A percentile compares a stretch with the other conserved stretches of the same genome.
These are phyloP conservation scores for Lepus timidus DNA, from an alignment of 2,113 vertebrate genomes.

Conservation along the genomic window DNA sequence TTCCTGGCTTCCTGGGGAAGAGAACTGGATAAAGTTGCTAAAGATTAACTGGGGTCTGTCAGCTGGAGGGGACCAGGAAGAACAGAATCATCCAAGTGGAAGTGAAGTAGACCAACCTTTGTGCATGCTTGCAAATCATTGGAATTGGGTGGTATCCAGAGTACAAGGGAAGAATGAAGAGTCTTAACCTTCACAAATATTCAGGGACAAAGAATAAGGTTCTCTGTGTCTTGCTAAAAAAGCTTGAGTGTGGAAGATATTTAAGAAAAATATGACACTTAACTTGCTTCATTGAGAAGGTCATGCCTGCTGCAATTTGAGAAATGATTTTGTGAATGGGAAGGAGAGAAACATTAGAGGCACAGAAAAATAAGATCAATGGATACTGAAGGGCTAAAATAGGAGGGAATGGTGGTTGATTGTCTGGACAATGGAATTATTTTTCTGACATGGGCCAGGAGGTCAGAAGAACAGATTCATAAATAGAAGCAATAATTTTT, in stretches of 20 bases:
- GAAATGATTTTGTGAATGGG: not conserved
- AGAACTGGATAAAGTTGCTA: not conserved
- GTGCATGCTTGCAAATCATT: not conserved
- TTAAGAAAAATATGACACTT: not conserved
- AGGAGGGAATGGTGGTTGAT: not conserved
- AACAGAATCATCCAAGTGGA: not conserved
- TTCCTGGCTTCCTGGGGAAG: not conserved
- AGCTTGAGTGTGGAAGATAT: not conserved
- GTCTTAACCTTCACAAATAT: not conserved
- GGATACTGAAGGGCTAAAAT: not conserved
- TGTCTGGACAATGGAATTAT: not conserved
- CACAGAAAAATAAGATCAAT: not conserved
- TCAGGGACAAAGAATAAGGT: not conserved
- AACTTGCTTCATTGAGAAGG: not conserved
- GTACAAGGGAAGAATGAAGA: not conserved
- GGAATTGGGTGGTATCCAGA: not conserved
- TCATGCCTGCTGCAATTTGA: not conserved
- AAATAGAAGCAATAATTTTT: no score
- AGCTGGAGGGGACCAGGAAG: not conserved
- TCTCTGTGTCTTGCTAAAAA: not conserved
- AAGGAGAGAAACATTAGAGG: not conserved
- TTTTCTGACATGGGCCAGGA: not conserved
- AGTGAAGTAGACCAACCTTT: not conserved
- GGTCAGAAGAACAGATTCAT: not conserved
- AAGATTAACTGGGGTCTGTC: rapidly evolving